Evolutionary conservation across 1,140 invertebrate species (phyloP), one percentile per base, ranked within the genome.

Genomic region (Drosophila littoralis): DNA sequence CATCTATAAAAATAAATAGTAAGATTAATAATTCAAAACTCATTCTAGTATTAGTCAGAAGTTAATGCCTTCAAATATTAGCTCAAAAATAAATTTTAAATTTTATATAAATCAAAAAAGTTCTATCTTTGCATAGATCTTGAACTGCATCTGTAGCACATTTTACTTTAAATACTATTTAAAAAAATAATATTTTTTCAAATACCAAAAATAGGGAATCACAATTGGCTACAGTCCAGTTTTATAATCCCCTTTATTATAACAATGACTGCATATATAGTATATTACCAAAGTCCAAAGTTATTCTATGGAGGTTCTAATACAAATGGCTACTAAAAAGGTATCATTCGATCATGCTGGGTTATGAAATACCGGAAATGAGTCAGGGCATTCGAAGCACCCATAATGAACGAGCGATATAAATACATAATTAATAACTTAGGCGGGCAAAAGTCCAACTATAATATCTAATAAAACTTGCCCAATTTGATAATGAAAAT

Each of bases 351-450:
- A 64, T 71, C 48, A 74, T 73, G 40, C 17, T 54, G 40, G 38
- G 45, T 79, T 61, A 42, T 17, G 67, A 68, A 68, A 65, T 61
- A 46, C 63, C 75, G 81, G 82, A 85, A 55, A 51, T 85, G 81
- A 78, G 54, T 85, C 81, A 81, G 51, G 36, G 7, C 12, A 17
- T 13, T 32, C 42, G 2, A 79, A 74, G 42, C 52, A 36, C 54
- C 38, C 38, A 67, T 75, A 72, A 79, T 81, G 64, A 85, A 86
- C 33, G 75, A 88, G 82, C 75, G 55, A 52, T 86, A 69, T 74
- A 69, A 69, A 54, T 55, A 69, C 42, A 69, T 77, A 86, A 85
- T 85, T 86, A 85, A 79, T 77, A 85, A 81, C 81, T 82, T 72
- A 55, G 50, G 40, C 63, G 50, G 75, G 77, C 68, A 61, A 85